Evolutionary conservation across 2,888 invertebrate genomes (phyloP).

Genomic region (Agrilus mali): DNA sequence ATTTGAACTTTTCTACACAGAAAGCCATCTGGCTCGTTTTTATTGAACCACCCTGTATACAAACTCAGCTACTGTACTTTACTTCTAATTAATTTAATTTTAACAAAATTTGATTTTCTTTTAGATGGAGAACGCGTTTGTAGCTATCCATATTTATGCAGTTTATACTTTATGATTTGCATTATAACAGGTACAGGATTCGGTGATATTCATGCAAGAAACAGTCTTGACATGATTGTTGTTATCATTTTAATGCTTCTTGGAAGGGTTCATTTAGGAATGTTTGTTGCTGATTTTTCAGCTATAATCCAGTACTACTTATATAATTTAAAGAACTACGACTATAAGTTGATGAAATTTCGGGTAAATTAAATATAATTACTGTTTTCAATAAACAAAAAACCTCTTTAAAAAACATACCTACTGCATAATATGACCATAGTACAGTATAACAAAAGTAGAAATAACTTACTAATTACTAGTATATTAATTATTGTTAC

Average conservation of each 20-base stretch:
- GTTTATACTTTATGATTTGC: conserved; percentile 11
- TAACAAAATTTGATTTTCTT: not conserved
- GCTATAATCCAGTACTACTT: conserved; percentile 14
- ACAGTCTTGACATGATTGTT: conserved; percentile 10
- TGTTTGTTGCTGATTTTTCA: conserved; percentile 15
- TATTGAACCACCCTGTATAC: too few relatives aligned
- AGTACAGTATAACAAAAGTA: too few relatives aligned
- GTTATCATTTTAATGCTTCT: conserved; percentile 9
- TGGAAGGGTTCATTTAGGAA: conserved; percentile 10
- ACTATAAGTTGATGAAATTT: conserved; percentile 11
- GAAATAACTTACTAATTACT: too few relatives aligned
- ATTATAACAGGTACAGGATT: conserved; percentile 13
- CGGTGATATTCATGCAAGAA: conserved; percentile 10
- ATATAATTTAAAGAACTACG: conserved; percentile 13
- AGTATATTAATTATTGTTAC: too few relatives aligned
- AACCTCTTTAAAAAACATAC: too few relatives aligned
- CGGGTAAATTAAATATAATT: conserved; percentile 4
- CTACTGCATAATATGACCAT: too few relatives aligned
- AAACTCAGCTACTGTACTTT: too few relatives aligned
- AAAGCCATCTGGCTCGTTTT: too few relatives aligned
- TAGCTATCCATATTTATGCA: conserved; percentile 8
- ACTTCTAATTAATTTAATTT: too few relatives aligned
- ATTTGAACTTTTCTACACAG: too few relatives aligned
- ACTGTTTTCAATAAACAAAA: too few relatives aligned
- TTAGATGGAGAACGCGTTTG: not conserved